phyloP scores from a whole-genome alignment of 2,797 vertebrate genomes.

The Hypotaenidia philippensis region DNA sequence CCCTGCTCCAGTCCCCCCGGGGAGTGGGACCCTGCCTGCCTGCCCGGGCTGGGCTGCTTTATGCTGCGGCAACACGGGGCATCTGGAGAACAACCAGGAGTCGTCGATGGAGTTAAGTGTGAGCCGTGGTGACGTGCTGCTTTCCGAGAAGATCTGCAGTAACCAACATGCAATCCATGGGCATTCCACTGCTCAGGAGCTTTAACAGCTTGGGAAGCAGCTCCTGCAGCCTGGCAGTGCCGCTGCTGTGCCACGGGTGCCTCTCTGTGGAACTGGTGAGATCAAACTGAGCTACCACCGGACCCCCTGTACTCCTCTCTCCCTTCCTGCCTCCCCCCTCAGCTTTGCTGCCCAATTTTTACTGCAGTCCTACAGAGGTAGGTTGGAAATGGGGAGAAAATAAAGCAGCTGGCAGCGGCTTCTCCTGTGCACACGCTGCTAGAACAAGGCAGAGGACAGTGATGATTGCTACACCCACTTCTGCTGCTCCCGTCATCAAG shows the following conservation, averaged over 20 bases:
- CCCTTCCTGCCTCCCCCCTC: not conserved
- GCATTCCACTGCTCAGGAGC: not conserved
- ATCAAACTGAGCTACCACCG: not conserved
- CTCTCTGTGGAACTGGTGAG: not conserved
- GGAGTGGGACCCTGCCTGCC: fast-evolving
- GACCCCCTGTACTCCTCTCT: not conserved
- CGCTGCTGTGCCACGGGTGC: not conserved
- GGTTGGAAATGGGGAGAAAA: not conserved
- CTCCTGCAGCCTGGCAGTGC: fast-evolving
- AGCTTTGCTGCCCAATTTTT: not conserved
- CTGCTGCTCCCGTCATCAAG: not conserved
- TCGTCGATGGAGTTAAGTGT: not conserved
- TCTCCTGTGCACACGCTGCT: not conserved
- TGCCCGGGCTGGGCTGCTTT: no score
- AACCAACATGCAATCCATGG: no score
- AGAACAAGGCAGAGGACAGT: not conserved
- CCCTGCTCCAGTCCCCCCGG: fast-evolving
- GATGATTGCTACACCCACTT: no score
- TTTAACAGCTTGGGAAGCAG: not conserved
- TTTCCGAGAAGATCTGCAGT: not conserved
- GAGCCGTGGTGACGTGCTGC: not conserved
- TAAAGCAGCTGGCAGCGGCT: not conserved
- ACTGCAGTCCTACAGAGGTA: not conserved
- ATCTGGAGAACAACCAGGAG: not conserved
- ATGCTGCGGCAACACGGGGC: no score